phyloP scores from a whole-genome alignment of 1,140 invertebrate genomes.

The Drosophila willistoni region DNA sequence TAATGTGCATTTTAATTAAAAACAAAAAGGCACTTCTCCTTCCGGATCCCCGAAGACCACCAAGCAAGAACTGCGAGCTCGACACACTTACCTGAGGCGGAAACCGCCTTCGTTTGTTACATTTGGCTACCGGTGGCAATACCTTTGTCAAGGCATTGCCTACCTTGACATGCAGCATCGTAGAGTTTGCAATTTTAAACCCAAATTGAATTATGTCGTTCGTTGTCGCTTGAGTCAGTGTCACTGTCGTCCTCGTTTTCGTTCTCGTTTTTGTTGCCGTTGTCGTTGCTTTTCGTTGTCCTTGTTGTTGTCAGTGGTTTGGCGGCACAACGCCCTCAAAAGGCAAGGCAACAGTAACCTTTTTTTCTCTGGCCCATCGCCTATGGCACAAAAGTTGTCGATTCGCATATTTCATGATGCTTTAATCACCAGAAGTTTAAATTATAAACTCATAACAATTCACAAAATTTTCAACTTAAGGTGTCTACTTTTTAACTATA shows the following conservation, averaged over 20 bases:
- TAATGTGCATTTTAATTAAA: slow-evolving; percentile 76
- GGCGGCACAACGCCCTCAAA: slow-evolving; percentile 19
- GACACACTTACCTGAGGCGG: not conserved
- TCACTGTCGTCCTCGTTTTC: slow-evolving; percentile 37
- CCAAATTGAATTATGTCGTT: slow-evolving; percentile 71
- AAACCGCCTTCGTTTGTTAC: slow-evolving; percentile 5
- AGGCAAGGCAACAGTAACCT: slow-evolving; percentile 5
- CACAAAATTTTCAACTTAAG: not conserved
- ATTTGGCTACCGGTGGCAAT: slow-evolving; percentile 17
- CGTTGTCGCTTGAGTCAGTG: slow-evolving; percentile 15
- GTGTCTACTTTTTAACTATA: slow-evolving; percentile 1
- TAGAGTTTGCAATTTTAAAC: slow-evolving; percentile 76
- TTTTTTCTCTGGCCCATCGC: slow-evolving; percentile 2
- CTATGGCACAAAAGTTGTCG: slow-evolving; percentile 24
- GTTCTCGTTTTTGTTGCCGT: slow-evolving; percentile 19
- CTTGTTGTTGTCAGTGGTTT: slow-evolving; percentile 38
- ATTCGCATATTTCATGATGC: slow-evolving; percentile 53
- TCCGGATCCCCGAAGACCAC: not conserved
- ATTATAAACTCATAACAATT: slow-evolving; percentile 18
- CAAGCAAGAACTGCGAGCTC: slow-evolving; percentile 13
- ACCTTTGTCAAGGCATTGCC: slow-evolving; percentile 40
- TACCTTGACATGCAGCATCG: slow-evolving; percentile 50
- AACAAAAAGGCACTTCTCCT: slow-evolving; percentile 37
- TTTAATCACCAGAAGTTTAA: slow-evolving; percentile 52
- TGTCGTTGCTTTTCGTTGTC: slow-evolving; percentile 7